Conservation (phyloP, 2,113 vertebrate species). For the Passer domesticus region DNA sequence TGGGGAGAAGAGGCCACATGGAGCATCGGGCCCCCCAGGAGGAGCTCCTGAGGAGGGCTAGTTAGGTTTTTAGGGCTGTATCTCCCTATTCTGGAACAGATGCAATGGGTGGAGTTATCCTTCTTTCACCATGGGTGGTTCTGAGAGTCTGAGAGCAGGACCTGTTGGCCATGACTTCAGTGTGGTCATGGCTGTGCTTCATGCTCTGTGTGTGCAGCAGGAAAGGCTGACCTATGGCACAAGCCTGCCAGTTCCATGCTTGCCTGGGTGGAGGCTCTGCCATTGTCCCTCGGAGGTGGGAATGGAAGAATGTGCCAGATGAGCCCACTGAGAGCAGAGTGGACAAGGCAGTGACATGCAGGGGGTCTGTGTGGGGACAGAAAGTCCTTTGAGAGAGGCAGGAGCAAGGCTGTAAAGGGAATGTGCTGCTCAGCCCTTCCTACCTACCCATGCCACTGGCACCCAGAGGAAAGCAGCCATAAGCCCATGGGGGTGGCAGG, state of each 20-base stretch:
- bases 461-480: neutral
- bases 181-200: rapidly evolving
- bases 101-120: neutral
- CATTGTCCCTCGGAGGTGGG: neutral
- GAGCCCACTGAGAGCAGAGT: neutral
- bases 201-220: neutral
- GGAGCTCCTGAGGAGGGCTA: neutral
- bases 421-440: neutral
- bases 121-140: neutral
- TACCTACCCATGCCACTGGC: neutral
- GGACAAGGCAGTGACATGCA: neutral
- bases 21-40: neutral
- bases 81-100: neutral
- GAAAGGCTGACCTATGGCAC: neutral
- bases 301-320: neutral
- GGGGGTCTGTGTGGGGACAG: neutral
- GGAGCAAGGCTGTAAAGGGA: neutral
- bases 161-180: neutral
- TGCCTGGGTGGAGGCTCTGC: neutral
- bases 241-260: neutral
- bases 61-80: neutral
- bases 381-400: neutral
- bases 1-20: neutral
- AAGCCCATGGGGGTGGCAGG: neutral
- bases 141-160: neutral